phyloP scores from a whole-genome alignment of 1,140 invertebrate genomes.

The Melanaphis sacchari region DNA sequence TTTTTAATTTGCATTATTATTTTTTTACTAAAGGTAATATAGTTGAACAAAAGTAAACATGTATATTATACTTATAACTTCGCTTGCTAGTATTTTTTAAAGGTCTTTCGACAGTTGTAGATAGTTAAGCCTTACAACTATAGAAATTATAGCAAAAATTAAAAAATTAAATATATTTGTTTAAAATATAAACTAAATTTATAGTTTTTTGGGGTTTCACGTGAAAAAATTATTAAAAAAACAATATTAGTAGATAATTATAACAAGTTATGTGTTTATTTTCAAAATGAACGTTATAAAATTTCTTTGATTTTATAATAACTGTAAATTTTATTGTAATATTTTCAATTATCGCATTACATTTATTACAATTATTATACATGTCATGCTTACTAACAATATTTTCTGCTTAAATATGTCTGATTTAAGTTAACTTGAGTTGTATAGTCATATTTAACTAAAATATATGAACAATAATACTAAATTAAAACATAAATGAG shows the following conservation, averaged over 20 bases:
- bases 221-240: background rate
- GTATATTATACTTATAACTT: no score
- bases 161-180: background rate
- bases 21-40: background rate
- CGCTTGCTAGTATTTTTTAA: background rate
- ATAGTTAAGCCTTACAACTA: background rate
- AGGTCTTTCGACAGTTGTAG: background rate
- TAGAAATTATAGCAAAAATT: background rate
- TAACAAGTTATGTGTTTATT: background rate
- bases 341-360: background rate
- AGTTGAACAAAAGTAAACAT: background rate
- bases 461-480: background rate
- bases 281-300: background rate
- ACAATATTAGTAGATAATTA: background rate
- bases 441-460: background rate
- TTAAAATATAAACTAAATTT: background rate
- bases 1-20: background rate
- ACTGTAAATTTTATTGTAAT: background rate
- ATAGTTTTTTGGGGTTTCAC: background rate
- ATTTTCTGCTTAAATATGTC: background rate
- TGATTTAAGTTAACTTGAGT: background rate
- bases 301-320: background rate
- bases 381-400: background rate
- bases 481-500: background rate
- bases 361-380: background rate